Evolutionary conservation across 2,113 vertebrate species (phyloP).

Genomic region (Myrmophylax atrothorax): DNA sequence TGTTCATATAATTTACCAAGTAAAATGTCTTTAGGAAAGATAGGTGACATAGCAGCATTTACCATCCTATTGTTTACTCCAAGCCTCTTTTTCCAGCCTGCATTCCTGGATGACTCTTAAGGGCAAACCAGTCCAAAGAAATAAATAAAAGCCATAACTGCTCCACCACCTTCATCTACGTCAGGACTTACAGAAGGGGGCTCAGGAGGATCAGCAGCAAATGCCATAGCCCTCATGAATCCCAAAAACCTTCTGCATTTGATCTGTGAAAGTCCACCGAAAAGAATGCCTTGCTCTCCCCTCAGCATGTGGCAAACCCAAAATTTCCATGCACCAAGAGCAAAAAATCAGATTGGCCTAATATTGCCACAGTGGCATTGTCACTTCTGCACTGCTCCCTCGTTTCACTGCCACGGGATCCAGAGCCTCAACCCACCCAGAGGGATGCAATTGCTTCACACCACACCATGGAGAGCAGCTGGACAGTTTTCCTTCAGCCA

Average conservation of each 20-base stretch:
- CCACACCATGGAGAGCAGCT: neutral
- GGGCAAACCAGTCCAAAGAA: neutral
- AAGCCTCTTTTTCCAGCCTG: neutral
- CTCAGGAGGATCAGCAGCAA: neutral
- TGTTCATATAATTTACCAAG: neutral
- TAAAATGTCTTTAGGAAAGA: neutral
- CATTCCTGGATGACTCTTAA: neutral
- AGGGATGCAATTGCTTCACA: neutral
- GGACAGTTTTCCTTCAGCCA: neutral
- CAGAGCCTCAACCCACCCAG: neutral
- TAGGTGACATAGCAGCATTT: neutral
- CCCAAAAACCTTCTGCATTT: neutral
- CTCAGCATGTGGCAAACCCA: neutral
- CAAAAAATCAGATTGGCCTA: neutral
- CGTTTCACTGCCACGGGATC: neutral
- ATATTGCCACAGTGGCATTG: neutral
- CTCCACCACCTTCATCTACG: neutral
- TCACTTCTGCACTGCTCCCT: neutral
- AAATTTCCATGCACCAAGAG: neutral
- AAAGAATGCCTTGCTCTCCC: neutral
- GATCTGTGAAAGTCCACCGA: neutral
- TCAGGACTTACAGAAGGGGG: neutral
- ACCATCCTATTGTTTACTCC: neutral
- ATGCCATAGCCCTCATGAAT: neutral
- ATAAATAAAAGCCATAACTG: neutral